phyloP scores from a whole-genome alignment of 1,140 invertebrate genomes.

The Helicoverpa zea region DNA sequence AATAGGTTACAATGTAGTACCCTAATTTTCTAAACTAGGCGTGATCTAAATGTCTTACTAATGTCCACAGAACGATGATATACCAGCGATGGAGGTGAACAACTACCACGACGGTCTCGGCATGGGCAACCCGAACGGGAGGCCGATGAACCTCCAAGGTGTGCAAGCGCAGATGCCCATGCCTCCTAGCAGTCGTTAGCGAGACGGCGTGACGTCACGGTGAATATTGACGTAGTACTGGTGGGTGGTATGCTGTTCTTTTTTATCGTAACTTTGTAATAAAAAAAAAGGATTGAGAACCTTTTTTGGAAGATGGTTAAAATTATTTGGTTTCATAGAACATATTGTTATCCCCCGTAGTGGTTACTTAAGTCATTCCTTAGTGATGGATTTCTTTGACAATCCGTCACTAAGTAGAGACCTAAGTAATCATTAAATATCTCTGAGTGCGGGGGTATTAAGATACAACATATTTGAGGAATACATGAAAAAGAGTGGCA shows the following conservation, averaged over 20 bases:
- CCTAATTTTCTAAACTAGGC: no score
- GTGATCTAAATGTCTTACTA: not conserved
- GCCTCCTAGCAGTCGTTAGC: slow-evolving; percentile 82
- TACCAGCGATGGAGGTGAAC: slow-evolving; percentile 91
- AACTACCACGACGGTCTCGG: slow-evolving; percentile 88
- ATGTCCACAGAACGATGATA: slow-evolving; percentile 90
- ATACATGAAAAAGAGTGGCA: no score
- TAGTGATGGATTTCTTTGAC: no score
- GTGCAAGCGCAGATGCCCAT: slow-evolving; percentile 83
- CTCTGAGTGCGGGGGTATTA: no score
- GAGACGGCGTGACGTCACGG: not conserved
- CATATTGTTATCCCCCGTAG: not conserved
- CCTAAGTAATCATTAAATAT: no score
- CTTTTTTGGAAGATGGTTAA: not conserved
- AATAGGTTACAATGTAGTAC: no score
- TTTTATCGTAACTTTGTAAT: not conserved
- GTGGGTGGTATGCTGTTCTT: not conserved
- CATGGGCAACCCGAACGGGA: slow-evolving; percentile 84
- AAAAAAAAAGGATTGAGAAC: not conserved
- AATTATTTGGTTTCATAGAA: not conserved
- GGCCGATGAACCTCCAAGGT: slow-evolving; percentile 84
- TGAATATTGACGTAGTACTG: not conserved
- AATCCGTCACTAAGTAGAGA: no score
- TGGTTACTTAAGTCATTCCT: no score
- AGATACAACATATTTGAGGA: no score